A percentile compares a stretch with the other conserved stretches of the same genome.
Conservation (phyloP, 2,113 vertebrate genomes). For the Colistium nudipinnis region DNA sequence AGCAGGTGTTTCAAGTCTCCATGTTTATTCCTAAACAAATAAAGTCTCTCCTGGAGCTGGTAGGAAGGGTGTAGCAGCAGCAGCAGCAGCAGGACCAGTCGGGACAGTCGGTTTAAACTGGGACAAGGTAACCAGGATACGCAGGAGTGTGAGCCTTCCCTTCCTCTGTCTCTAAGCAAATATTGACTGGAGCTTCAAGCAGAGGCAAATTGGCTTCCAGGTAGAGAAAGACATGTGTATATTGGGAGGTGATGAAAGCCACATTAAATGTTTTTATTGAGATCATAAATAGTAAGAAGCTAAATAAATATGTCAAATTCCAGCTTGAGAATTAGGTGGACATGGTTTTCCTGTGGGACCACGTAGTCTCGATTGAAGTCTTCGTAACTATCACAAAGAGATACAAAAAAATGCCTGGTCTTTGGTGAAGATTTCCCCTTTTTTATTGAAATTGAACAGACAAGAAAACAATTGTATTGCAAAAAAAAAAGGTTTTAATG, state of each 20-base stretch:
- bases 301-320: not conserved
- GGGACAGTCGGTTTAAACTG: conserved; percentile 49
- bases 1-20: not conserved
- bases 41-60: conserved; percentile 14
- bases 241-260: not conserved
- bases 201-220: conserved; percentile 66
- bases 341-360: not conserved
- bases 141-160: conserved; percentile 58
- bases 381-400: not conserved
- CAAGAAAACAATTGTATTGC: not conserved
- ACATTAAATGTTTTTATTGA: not conserved
- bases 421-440: not conserved
- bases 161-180: conserved; percentile 73
- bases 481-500: too few species aligned
- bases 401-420: not conserved
- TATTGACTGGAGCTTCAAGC: conserved; percentile 71
- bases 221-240: conserved; percentile 45
- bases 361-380: not conserved
- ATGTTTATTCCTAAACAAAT: conserved; percentile 34
- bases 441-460: not conserved
- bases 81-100: conserved; percentile 61
- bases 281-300: not conserved
- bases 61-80: conserved; percentile 51
- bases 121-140: conserved; percentile 78
- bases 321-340: not conserved